Base-by-base conservation (phyloP, 2,797 vertebrate species). In the Moxostoma hubbsi region DNA sequence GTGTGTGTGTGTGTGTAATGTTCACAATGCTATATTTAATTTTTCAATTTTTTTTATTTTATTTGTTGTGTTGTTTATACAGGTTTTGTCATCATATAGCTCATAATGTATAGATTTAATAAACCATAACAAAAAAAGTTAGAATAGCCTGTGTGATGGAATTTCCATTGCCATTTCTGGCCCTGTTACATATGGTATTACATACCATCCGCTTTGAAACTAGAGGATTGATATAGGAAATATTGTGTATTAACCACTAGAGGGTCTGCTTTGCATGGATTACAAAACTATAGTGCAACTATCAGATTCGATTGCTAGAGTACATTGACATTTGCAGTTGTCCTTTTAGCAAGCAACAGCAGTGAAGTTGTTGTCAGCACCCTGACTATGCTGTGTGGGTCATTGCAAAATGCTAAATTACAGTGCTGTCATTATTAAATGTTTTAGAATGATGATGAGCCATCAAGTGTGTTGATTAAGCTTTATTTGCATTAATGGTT, bases 101-200 rank as follows among this genome's bases (percentile, higher is more conserved):
- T 57, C 12, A 11, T 53, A 24, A 79, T 81, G 18, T 74, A 53
- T 59, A 57, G 7, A 45, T 50, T 65, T 16, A 61, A 76, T 72
- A 81, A 76, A 76, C n/a, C 16, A 62, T 11, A 5, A 6, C 49
- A 7, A 36, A n/a, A n/a, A n/a, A n/a, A n/a, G n/a, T 36, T 36
- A 11, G 46, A 61, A 36, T 11, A 63, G 36, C 8, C 7, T 46
- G 43, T 46, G 43, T 64, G 62, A 64, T 47, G 13, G 6, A 6
- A 46, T 46, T 45, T 61, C 6, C 10, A 43, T 36, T 63, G 12
- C 43, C 8, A 63, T 63, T 61, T 36, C 24, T 45, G 12, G 36
- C 36, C 36, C 36, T 36, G 24, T 63, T 45, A 62, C 9, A 36
- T 18, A 12, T 36, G 11, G 16, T 61, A 54, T 53, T 53, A 11